Conservation (phyloP, 2,113 vertebrate genomes). For the Atlantisia rogersi region DNA sequence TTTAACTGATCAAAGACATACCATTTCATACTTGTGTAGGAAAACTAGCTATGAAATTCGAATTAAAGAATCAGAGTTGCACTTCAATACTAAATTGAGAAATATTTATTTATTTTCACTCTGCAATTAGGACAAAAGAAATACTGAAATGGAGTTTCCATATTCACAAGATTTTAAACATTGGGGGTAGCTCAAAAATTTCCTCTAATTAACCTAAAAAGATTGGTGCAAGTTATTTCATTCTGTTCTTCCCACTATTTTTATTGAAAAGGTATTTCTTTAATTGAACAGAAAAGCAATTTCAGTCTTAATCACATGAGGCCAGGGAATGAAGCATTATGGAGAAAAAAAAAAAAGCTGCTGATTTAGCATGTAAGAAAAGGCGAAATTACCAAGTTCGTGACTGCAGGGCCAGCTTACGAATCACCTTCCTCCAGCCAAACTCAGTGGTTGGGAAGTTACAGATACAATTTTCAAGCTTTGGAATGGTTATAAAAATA, state of each 20-base stretch:
- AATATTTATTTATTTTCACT: not conserved
- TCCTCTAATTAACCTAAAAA: not conserved
- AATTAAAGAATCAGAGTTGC: not conserved
- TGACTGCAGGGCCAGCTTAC: not conserved
- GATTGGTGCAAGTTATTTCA: not conserved
- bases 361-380: not conserved
- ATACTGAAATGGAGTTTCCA: not conserved
- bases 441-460: not conserved
- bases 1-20: not conserved
- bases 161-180: not conserved
- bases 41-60: not conserved
- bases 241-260: not conserved
- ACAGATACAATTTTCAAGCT: not conserved
- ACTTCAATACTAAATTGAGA: conserved; percentile 24
- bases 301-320: not conserved
- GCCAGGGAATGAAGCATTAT: not conserved
- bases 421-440: not conserved
- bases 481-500: not conserved
- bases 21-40: not conserved
- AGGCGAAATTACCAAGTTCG: not conserved
- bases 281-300: conserved; percentile 23
- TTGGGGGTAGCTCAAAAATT: not conserved
- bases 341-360: not conserved
- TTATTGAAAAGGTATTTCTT: conserved; percentile 3
- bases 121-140: not conserved